Evolutionary conservation across 2,797 vertebrate genomes (phyloP), one percentile per base, ranked within the genome.

Genomic region (Melanogrammus aeglefinus): DNA sequence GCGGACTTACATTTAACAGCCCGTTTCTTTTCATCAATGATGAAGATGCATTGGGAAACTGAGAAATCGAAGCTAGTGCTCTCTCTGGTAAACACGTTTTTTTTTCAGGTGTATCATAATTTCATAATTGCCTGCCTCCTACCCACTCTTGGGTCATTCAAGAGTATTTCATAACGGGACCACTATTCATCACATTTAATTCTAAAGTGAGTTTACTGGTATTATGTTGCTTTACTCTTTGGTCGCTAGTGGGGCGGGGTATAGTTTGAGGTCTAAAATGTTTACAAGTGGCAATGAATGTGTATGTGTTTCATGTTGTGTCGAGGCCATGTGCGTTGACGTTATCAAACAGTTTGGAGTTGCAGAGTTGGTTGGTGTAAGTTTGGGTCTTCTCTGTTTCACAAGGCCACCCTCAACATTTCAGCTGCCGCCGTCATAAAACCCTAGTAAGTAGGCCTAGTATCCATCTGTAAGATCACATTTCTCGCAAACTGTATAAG

Each of bases 341-440:
- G 36, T 31, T 33, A 51, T 63, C 21, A 63, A 63, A 24, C n/a
- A 29, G 44, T 72, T n/a, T 13, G 33, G 13, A 29, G 57, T 36
- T 35, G 63, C 44, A 78, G 33, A 66, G 44, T 66, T n/a, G 72
- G 72, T 78, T 36, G 47, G 9, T 12, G n/a, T 73, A 35, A 74
- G 77, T 72, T 74, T 78, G 38, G 77, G 71, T 72, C 33, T 73
- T 24, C 72, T 78, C 31, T 78, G 77, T 78, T 44, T 33, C 74
- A 18, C 77, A 78, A 24, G n/a, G 44, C 47, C 33, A 21, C 31
- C n/a, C 72, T 78, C 71, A 78, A 78, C 72, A 74, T 78, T 73
- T 73, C 72, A 18, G n/a, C 33, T 78, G 4, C n/a, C 41, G 77
- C 31, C 44, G 74, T 14, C 33, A 27, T 10, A 27, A 41, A 18